Conservation (phyloP, 1,140 invertebrate genomes). For the Phenacoccus solenopsis region DNA sequence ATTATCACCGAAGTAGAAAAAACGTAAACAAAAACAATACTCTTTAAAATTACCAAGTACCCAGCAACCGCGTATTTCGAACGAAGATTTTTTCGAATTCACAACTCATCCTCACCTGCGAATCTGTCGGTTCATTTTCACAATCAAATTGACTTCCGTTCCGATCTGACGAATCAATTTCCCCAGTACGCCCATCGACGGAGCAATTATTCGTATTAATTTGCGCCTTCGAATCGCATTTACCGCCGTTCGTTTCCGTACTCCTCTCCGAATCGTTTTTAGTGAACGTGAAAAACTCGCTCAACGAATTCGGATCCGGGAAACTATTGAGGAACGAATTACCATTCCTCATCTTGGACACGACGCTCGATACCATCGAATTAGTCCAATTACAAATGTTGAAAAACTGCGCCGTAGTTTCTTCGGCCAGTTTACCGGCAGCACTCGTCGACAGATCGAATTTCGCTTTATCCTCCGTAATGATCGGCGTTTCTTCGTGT, state of each 20-base stretch:
- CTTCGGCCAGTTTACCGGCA: neutral
- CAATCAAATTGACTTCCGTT: too few relatives aligned
- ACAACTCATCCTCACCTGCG: neutral
- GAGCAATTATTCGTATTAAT: neutral
- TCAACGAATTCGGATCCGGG: neutral
- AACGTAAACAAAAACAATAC: too few relatives aligned
- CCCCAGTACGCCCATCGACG: neutral
- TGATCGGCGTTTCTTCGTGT: neutral
- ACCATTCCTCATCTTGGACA: neutral
- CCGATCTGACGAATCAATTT: too few relatives aligned
- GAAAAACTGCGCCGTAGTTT: neutral
- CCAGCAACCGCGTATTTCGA: neutral
- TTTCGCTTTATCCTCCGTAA: neutral
- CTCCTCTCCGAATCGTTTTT: neutral
- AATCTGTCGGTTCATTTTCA: neutral
- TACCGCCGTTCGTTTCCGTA: neutral
- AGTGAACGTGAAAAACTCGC: neutral
- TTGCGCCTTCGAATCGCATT: neutral
- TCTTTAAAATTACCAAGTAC: neutral
- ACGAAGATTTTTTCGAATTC: neutral
- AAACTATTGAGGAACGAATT: neutral
- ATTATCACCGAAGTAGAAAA: too few relatives aligned
- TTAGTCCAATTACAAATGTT: constrained; percentile 8
- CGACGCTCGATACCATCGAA: neutral
- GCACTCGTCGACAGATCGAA: neutral